Conservation (phyloP, 2,888 invertebrate species). For the Lissocephala sabroskyi region DNA sequence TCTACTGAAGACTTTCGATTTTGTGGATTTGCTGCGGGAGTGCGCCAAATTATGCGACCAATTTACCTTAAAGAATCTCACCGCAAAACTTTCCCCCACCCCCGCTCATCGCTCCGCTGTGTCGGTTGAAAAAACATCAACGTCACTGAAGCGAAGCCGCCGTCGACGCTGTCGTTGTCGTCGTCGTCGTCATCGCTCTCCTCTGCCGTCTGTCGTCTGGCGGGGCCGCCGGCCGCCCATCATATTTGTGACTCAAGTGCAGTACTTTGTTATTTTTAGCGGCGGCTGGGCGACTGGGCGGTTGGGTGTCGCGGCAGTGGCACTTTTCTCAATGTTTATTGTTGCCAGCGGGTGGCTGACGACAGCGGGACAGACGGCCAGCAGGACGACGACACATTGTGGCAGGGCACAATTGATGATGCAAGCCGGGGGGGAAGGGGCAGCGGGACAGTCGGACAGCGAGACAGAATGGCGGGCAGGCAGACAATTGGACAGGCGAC, state of each 20-base stretch:
- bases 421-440: conserved; percentile 37
- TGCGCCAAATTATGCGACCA: no score
- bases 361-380: neutral
- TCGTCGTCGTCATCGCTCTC: neutral
- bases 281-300: no score
- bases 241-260: conserved; percentile 61
- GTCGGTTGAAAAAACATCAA: no score
- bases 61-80: no score
- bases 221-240: neutral
- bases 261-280: conserved; percentile 58
- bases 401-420: conserved; percentile 37
- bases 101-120: no score
- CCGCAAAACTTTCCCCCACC: no score
- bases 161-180: neutral
- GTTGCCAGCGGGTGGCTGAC: neutral
- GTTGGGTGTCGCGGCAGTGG: no score
- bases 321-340: neutral
- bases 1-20: no score
- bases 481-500: neutral
- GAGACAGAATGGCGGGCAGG: neutral
- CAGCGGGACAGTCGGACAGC: neutral
- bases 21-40: no score
- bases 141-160: neutral
- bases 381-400: no score
- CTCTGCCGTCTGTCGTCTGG: neutral